These are phyloP conservation scores for Teleogryllus occipitalis DNA, from an alignment of 1,140 invertebrate genomes.

Conservation along the genomic window DNA sequence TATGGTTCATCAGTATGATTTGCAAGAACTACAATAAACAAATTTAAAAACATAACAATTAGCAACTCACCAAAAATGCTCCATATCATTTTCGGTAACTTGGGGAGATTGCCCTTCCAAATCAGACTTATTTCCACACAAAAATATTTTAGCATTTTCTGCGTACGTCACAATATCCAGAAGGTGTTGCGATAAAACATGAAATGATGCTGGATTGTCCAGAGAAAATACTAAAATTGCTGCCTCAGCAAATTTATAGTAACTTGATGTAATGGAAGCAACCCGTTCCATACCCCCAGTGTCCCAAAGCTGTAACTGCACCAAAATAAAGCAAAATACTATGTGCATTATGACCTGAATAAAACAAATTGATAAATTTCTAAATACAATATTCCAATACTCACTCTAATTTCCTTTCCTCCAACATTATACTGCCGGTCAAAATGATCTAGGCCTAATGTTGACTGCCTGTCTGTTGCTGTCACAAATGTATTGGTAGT, in stretches of 20 bases:
- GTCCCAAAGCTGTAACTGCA: conserved; percentile 83
- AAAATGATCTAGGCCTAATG: conserved; percentile 84
- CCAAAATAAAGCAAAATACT: conserved; percentile 24
- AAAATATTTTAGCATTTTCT: conserved; percentile 87
- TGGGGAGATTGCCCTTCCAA: conserved; percentile 58
- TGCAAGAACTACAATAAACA: not conserved
- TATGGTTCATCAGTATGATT: not conserved
- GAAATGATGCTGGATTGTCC: conserved; percentile 84
- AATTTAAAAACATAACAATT: not conserved
- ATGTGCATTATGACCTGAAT: conserved; percentile 17
- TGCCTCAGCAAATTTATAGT: conserved; percentile 89
- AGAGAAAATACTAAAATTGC: conserved; percentile 83
- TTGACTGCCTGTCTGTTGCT: conserved; percentile 72
- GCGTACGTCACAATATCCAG: conserved; percentile 86
- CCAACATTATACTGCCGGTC: conserved; percentile 67
- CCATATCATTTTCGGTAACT: conserved; percentile 82
- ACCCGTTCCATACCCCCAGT: conserved; percentile 91
- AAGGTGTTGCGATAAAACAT: conserved; percentile 81
- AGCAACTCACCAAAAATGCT: conserved; percentile 69
- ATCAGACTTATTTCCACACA: conserved; percentile 85
- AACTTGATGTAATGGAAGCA: conserved; percentile 85
- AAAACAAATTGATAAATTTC: not conserved
- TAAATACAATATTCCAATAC: conserved; percentile 22
- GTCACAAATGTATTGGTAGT: conserved; percentile 79
- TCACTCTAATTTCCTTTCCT: conserved; percentile 70